phyloP scores from a whole-genome alignment of 1,140 invertebrate species.

The Solenopsis invicta region DNA sequence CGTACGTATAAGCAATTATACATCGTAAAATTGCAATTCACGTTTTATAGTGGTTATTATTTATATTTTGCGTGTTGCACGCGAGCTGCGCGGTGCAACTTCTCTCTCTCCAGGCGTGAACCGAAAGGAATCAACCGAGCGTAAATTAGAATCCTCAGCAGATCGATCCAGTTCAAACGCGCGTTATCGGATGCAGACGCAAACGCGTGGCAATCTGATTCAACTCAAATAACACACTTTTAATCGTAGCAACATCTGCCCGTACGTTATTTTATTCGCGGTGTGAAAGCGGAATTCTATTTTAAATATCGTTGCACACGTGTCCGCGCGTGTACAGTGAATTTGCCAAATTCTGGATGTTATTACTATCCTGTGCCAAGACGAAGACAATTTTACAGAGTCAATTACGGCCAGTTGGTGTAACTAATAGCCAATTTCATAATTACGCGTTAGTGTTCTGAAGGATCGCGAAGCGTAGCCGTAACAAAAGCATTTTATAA shows the following conservation, averaged over 20 bases:
- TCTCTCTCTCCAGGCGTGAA: conserved; percentile 3
- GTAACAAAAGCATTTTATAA: conserved; percentile 23
- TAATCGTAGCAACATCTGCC: conserved; percentile 27
- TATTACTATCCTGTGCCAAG: conserved; percentile 44
- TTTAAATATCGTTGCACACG: conserved; percentile 30
- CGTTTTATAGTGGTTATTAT: not conserved
- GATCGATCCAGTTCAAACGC: conserved; percentile 13
- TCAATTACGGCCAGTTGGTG: conserved; percentile 60
- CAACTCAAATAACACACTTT: conserved; percentile 34
- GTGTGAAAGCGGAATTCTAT: conserved; percentile 15
- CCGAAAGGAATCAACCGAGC: conserved; percentile 22
- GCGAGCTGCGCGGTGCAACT: not conserved
- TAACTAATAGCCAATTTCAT: conserved; percentile 59
- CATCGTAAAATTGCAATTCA: conserved; percentile 31
- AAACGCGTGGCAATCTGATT: conserved; percentile 17
- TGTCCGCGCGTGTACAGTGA: not conserved
- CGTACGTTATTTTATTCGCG: not conserved
- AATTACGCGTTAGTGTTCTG: conserved; percentile 42
- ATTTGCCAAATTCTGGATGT: conserved; percentile 46
- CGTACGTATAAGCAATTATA: not conserved
- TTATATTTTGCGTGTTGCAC: conserved; percentile 20
- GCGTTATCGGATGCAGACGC: conserved; percentile 21
- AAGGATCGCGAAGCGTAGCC: not conserved
- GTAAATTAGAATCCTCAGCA: conserved; percentile 29
- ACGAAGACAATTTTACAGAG: conserved; percentile 59